Evolutionary conservation across 37 sponge, comb jelly and placozoan species (phyloP), one percentile per base, ranked within the genome.

Genomic region (Ianthella basta): DNA sequence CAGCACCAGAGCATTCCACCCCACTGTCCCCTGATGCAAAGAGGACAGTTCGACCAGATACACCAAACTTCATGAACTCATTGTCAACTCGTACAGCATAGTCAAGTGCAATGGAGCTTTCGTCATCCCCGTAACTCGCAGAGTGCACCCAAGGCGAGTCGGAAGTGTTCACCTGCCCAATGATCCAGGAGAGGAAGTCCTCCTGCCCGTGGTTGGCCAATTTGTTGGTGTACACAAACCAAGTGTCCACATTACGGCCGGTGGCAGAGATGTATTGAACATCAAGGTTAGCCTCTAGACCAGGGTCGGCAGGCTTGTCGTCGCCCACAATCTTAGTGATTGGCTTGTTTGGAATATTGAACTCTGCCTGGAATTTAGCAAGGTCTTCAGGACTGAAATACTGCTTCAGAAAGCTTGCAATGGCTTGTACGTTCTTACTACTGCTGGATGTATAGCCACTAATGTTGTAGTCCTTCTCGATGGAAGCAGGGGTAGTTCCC

Each of bases 31-130:
- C 97, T 0, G 91, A 84, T 30, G 97, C 94, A 85, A 94, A 94
- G 27, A 97, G 68, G 27, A 97, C 68, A 15, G 94, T 86, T 13
- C 92, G 81, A n/a, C 97, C 97, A 44, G 91, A 86, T 18, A 94
- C 80, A 55, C 97, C 95, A 81, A 93, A 83, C 81, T 98, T 98
- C 91, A 87, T 87, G 63, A 98, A 95, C 80, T 98, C 98, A 12
- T 19, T 59, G 65, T 98, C 92, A 0, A 91, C 68, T 25, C 98
- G 82, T 14, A 35, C 35, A 69, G 86, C 64, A 84, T 87, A 98
- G 60, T 87, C 88, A 1, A 15, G 13, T 0, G 85, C 79, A 36
- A 94, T 83, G 16, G 87, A 56, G 60, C 69, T 57, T 70, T 95
- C 98, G 0, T 73, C 16, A 55, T 98, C 96, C 0, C 94, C 96